phyloP scores from a whole-genome alignment of 2,113 vertebrate genomes.

The Sceloporus tristichus region DNA sequence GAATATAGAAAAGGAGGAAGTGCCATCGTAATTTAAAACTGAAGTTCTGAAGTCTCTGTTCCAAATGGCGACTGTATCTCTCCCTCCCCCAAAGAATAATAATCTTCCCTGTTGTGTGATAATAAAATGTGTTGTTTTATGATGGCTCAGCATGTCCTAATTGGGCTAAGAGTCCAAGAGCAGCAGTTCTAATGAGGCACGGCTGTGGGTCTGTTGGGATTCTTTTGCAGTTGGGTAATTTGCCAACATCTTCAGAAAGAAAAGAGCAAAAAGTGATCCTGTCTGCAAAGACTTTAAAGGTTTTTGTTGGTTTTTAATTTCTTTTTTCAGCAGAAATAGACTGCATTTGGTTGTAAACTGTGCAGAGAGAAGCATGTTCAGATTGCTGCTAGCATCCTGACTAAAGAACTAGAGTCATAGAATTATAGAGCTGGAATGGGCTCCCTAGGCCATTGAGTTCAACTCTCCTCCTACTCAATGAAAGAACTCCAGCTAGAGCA shows the following conservation, averaged over 20 bases:
- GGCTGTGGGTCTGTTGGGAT: constrained; percentile 22
- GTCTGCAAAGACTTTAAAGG: neutral
- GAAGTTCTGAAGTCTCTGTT: neutral
- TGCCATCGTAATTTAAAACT: neutral
- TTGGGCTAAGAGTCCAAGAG: constrained; percentile 28
- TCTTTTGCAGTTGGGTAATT: constrained; percentile 7
- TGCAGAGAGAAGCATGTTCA: constrained; percentile 6
- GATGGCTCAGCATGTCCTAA: neutral
- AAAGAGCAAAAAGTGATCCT: constrained; percentile 22
- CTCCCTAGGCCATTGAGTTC: too few species aligned
- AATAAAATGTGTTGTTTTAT: constrained; percentile 17
- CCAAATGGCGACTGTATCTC: constrained; percentile 8
- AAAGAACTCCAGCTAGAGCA: too few species aligned
- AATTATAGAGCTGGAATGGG: too few species aligned
- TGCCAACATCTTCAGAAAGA: constrained; percentile 22
- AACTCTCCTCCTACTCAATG: too few species aligned
- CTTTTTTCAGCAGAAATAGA: constrained; percentile 21
- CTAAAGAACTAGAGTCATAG: neutral
- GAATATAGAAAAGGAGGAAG: too few species aligned
- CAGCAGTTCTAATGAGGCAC: neutral
- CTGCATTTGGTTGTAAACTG: constrained; percentile 36
- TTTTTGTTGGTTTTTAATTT: neutral
- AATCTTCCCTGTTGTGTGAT: neutral
- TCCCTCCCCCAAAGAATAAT: neutral
- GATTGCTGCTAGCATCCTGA: neutral